Evolutionary conservation across 2,888 invertebrate species (phyloP), one percentile per base, ranked within the genome.

Genomic region (Abscondita cerata): DNA sequence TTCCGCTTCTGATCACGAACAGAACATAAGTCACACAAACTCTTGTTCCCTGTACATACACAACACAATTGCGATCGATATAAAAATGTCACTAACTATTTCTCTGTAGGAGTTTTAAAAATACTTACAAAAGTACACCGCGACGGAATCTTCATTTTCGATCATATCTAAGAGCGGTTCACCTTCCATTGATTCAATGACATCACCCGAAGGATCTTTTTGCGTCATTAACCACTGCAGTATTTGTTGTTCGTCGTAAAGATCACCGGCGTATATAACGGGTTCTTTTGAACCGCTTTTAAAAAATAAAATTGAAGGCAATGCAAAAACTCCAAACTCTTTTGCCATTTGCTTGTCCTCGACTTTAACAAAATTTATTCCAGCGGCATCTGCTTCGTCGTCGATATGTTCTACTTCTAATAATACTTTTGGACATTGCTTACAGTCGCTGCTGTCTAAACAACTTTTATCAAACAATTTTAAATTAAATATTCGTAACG

Each of bases 391-490:
- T 0, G 95, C 95, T 70, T 96, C 96, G 75, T 96, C 96, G 74
- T 96, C 96, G 70, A 96, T 96, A 78, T 95, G 94, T 76, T 95
- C 95, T 68, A 95, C 91, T 80, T 95, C 95, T 34, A 87, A 85
- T 70, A 95, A 83, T 19, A 95, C 95, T 77, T 91, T 87, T 70
- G 92, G 92, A 78, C 95, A 96, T 81, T 95, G 95, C 81, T 95
- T 95, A 84, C 95, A 95, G 82, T 95, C 95, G 85, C 92, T 92
- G 85, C 94, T 94, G 84, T 95, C 95, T 95, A 84, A 87, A 87
- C 81, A 84, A 58, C 56, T 47, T 41, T 40, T 44, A 41, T n/a
- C n/a, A n/a, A n/a, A n/a, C n/a, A n/a, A n/a, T n/a, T n/a, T n/a
- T n/a, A n/a, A n/a, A n/a, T n/a, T n/a, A n/a, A n/a, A n/a, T n/a